Evolutionary conservation across 2,113 vertebrate species (phyloP).

Genomic region (Chrysemys picta): DNA sequence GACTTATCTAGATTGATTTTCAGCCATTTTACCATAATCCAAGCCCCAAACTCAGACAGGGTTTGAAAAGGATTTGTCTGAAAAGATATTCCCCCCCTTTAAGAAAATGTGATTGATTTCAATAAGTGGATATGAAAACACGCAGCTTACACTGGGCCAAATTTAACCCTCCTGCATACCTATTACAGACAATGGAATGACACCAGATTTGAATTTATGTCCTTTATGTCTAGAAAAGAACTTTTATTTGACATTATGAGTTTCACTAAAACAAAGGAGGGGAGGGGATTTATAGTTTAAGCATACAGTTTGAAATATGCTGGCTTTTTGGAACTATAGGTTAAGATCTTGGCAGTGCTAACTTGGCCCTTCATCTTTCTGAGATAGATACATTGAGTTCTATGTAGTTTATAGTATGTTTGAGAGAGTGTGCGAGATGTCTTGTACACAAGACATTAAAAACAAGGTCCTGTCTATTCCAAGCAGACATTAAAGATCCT

Average conservation of each 20-base stretch:
- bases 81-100: slow-evolving; percentile 3
- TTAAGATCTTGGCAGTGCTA: slow-evolving; percentile 11
- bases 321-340: slow-evolving; percentile 2
- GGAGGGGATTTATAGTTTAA: neutral
- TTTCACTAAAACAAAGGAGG: neutral
- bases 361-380: slow-evolving; percentile 22
- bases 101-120: slow-evolving; percentile 16
- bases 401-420: neutral
- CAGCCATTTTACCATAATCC: neutral
- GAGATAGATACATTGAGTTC: neutral
- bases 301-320: neutral
- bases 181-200: neutral
- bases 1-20: neutral
- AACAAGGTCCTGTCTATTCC: slow-evolving; percentile 61
- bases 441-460: slow-evolving; percentile 32
- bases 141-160: neutral
- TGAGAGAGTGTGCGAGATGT: neutral
- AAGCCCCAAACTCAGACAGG: neutral
- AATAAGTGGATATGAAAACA: neutral
- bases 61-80: neutral
- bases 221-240: neutral
- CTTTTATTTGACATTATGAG: neutral
- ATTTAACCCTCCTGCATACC: neutral
- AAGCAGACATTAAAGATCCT: slow-evolving; percentile 15
- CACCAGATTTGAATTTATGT: neutral